Evolutionary conservation across 2,797 vertebrate species (phyloP).

Genomic region (Brotula barbata): DNA sequence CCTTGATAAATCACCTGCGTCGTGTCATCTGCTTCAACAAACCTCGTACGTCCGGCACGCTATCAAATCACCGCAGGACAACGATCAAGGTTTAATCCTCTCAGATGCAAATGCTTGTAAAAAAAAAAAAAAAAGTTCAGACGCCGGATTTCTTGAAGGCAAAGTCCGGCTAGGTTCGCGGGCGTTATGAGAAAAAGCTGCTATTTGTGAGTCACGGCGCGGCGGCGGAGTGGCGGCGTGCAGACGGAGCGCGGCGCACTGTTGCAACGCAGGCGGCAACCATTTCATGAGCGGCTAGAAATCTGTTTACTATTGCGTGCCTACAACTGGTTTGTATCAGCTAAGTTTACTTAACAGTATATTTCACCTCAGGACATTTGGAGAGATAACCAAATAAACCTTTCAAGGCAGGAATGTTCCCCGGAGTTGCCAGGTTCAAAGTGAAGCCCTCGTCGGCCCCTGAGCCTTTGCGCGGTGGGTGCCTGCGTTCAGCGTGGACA

Average conservation of each 20-base stretch:
- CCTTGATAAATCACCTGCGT: background rate
- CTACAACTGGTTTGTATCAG: slow-evolving; percentile 80
- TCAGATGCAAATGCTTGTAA: slow-evolving; percentile 22
- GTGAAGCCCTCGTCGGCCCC: slow-evolving; percentile 53
- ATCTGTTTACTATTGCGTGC: slow-evolving; percentile 76
- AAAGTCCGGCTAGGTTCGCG: slow-evolving; percentile 23
- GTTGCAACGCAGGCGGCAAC: slow-evolving; percentile 44
- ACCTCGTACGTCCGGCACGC: slow-evolving; percentile 12
- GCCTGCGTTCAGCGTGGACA: slow-evolving; percentile 57
- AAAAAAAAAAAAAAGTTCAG: slow-evolving; percentile 26
- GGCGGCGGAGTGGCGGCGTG: too few relatives aligned
- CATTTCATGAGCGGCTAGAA: slow-evolving; percentile 59
- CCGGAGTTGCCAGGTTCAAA: slow-evolving; percentile 73
- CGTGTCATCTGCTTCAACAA: background rate
- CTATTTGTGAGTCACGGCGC: slow-evolving; percentile 37
- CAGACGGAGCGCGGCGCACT: slow-evolving; percentile 52
- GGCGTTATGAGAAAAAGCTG: slow-evolving; percentile 52
- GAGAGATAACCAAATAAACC: slow-evolving; percentile 80
- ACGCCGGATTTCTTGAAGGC: slow-evolving; percentile 22
- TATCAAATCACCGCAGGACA: slow-evolving; percentile 11
- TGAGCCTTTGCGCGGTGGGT: slow-evolving; percentile 49
- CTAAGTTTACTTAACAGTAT: slow-evolving; percentile 76
- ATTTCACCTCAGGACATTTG: slow-evolving; percentile 75
- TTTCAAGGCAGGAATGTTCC: slow-evolving; percentile 76
- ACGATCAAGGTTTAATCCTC: background rate